These are phyloP conservation scores for Hirtodrosophila confusa DNA, from an alignment of 2,888 invertebrate species.

Conservation along the genomic window DNA sequence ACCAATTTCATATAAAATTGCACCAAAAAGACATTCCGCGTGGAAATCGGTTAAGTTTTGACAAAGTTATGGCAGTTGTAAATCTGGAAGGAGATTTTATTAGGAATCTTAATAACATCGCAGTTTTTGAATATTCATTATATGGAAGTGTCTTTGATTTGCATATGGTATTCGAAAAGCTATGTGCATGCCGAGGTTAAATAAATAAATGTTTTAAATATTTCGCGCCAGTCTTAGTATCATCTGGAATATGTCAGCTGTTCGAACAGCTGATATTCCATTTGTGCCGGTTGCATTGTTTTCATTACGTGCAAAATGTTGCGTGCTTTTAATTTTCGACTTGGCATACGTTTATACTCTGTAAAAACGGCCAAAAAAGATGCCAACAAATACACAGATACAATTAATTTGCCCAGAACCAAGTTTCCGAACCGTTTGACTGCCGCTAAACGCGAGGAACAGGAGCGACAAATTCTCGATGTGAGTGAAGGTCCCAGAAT, in stretches of 20 bases:
- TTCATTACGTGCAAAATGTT: conserved; percentile 55
- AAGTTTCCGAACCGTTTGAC: conserved; percentile 87
- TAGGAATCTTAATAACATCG: too few species aligned
- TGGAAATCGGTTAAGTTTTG: too few species aligned
- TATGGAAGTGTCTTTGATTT: too few species aligned
- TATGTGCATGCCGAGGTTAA: too few species aligned
- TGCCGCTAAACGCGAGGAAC: conserved; percentile 85
- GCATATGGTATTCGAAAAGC: too few species aligned
- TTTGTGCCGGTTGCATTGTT: conserved; percentile 28
- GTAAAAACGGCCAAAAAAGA: conserved; percentile 76
- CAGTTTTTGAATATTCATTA: neutral
- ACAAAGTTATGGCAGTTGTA: too few species aligned
- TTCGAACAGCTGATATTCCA: conserved; percentile 34
- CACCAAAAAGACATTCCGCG: too few species aligned
- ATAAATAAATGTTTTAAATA: conserved; percentile 1
- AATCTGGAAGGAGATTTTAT: too few species aligned
- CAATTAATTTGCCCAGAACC: conserved; percentile 88
- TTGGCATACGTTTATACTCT: conserved; percentile 70
- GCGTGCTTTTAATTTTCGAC: conserved; percentile 41
- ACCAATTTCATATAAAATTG: too few species aligned
- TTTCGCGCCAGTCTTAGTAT: neutral
- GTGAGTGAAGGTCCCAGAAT: conserved; percentile 82
- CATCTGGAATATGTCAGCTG: conserved; percentile 22
- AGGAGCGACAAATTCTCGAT: conserved; percentile 86
- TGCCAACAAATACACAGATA: conserved; percentile 85